Base-by-base conservation (phyloP, 2,888 invertebrate genomes). In the Norana najaformis region DNA sequence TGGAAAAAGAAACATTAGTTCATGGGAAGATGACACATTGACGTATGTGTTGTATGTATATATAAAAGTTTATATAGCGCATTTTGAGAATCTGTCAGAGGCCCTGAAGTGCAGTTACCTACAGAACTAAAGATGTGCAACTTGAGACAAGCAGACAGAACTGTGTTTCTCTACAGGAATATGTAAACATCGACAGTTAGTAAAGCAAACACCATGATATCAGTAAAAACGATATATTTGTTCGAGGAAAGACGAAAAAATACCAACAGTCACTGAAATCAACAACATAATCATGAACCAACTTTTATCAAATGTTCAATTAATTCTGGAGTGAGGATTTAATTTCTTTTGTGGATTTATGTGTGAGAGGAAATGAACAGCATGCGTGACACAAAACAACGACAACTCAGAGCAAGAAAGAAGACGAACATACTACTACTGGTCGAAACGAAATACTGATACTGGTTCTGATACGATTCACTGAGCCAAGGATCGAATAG, bases 391-490 rank as follows among this genome's bases (percentile, higher is more conserved):
- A 37, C 38, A 88, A 30, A 38, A 88, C 13, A 69, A n/a, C n/a
- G 6, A 13, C 69, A 69, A 69, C n/a, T 0, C 69, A 4, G n/a
- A n/a, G n/a, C 69, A 69, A 69, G 69, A 69, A 11, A 69, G n/a
- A 69, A 69, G 69, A 69, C 69, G 69, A n/a, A n/a, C n/a, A n/a
- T 69, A 69, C 69, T 85, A 85, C 85, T 85, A 85, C 37, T 37
- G 37, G 35, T 37, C 85, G 85, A 85, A 85, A 85, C 37, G 85
- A 85, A 85, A 85, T 85, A 85, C 85, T 85, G 85, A 85, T 85
- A 85, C 85, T 85, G 85, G 85, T 85, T 37, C 36, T 36, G 35
- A 36, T 83, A 83, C 83, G n/a, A 35, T 85, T 85, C 85, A n/a
- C 85, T n/a, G 36, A 85, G 85, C 85, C 85, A 85, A 20, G 85